Base-by-base conservation (phyloP, 1,140 invertebrate genomes). In the Berghia stephanieae region DNA sequence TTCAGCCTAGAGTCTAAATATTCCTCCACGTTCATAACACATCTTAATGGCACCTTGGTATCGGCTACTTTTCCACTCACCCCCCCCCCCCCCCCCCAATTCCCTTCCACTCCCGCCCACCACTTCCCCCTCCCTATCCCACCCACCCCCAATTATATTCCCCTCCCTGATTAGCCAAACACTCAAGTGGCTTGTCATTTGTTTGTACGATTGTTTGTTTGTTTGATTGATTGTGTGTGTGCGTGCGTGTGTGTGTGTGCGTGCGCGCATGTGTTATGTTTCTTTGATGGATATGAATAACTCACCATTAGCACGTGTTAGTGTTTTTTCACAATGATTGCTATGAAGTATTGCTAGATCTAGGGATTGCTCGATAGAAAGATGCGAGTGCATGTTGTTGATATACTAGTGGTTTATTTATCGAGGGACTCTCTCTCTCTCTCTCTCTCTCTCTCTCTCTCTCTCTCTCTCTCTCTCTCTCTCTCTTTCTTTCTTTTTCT, bases 341-440 rank as follows among this genome's bases (percentile, higher is more conserved):
- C 89, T 91, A n/a, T 81, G 78, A 40, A 79, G 80, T 66, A 81
- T 70, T 36, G 82, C 82, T 44, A 82, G 74, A 10, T 83, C 69
- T 13, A 78, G 72, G 27, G 79, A 80, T 34, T 83, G 78, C 18
- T 86, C 77, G 42, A 85, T 80, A 21, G 78, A 78, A 43, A 87
- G 82, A 52, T 84, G 75, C 21, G 78, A 72, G 71, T 87, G 86
- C 1, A 88, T 78, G 74, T 80, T 84, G 1, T 92, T 92, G 36
- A 94, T 95, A 95, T 88, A 21, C 52, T 27, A 24, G 49, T 63
- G 10, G 57, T 31, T 63, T 27, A 63, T 31, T 27, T 63, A 10
- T n/a, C 46, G n/a, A 49, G 10, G 46, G 27, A 31, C 76, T 10
- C n/a, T 27, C 10, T 46, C 66, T 36, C 42, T 43, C 4, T 69